A percentile compares a stretch with the other conserved stretches of the same genome.
Evolutionary conservation across 2,888 invertebrate species (phyloP).

Genomic region (Sipha maydis): DNA sequence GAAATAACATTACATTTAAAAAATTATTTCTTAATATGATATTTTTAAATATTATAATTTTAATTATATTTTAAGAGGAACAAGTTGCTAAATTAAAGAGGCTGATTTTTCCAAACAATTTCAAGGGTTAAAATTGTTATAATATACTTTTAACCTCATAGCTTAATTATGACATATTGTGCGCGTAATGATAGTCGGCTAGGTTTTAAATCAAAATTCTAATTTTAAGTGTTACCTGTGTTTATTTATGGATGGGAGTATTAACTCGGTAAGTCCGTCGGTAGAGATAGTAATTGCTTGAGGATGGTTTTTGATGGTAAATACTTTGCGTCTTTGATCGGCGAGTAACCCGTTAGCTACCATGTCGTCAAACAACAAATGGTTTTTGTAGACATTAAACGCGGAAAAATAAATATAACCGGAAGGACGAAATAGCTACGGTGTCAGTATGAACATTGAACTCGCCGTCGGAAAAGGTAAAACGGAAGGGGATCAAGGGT

Average conservation of each 20-base stretch:
- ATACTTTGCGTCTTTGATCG: slow-evolving; percentile 16
- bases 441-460: slow-evolving; percentile 23
- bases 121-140: not conserved
- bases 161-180: too few relatives aligned
- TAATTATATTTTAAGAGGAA: too few relatives aligned
- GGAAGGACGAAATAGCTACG: not conserved
- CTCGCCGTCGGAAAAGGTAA: not conserved
- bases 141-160: too few relatives aligned
- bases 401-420: not conserved
- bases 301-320: slow-evolving; percentile 22
- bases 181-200: too few relatives aligned
- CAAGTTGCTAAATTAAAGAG: not conserved
- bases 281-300: slow-evolving; percentile 30
- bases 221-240: not conserved
- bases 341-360: not conserved
- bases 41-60: too few relatives aligned
- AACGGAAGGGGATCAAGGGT: slow-evolving; percentile 16
- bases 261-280: not conserved
- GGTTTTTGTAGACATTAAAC: not conserved
- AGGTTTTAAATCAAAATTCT: too few relatives aligned
- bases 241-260: slow-evolving; percentile 13
- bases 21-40: too few relatives aligned
- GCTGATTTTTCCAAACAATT: not conserved
- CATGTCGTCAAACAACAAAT: not conserved
- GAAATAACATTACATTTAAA: too few relatives aligned